These are phyloP conservation scores for Cyprinodon diabolis DNA, from an alignment of 2,797 vertebrate genomes.

Conservation along the genomic window DNA sequence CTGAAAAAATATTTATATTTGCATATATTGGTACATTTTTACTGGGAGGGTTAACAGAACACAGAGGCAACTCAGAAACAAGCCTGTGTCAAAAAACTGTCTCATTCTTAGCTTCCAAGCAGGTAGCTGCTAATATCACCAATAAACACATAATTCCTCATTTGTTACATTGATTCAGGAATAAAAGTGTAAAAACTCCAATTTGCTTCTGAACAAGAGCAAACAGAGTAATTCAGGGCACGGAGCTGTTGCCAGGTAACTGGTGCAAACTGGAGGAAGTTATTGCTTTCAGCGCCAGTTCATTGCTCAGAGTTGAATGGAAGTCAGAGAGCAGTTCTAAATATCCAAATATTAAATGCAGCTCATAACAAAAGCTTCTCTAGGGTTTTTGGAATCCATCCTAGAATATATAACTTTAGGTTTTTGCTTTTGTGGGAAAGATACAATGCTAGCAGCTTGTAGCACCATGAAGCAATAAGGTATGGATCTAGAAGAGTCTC, in stretches of 20 bases:
- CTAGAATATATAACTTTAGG: neutral
- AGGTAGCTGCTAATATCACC: neutral
- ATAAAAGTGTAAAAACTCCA: slow-evolving; percentile 1
- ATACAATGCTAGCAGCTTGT: neutral
- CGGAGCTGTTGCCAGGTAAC: slow-evolving; percentile 15
- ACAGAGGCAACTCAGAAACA: neutral
- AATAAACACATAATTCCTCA: neutral
- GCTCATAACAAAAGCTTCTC: neutral
- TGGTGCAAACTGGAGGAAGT: neutral
- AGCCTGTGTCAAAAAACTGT: neutral
- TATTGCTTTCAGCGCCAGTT: slow-evolving; percentile 4
- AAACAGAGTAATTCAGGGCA: neutral
- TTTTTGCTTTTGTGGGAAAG: too few species aligned
- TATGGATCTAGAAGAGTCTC: too few species aligned
- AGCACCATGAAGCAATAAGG: neutral
- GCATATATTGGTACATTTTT: neutral
- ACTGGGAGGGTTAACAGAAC: neutral
- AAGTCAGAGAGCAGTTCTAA: neutral
- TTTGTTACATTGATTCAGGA: neutral
- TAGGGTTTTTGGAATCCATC: neutral
- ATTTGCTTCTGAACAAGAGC: neutral
- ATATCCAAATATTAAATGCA: neutral
- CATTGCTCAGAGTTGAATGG: neutral
- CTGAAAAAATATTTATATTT: neutral
- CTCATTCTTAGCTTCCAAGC: neutral